Percentiles rank a stretch among this genome's conserved stretches.
phyloP scores from a whole-genome alignment of 1,140 invertebrate species.

The Penaeus chinensis region DNA sequence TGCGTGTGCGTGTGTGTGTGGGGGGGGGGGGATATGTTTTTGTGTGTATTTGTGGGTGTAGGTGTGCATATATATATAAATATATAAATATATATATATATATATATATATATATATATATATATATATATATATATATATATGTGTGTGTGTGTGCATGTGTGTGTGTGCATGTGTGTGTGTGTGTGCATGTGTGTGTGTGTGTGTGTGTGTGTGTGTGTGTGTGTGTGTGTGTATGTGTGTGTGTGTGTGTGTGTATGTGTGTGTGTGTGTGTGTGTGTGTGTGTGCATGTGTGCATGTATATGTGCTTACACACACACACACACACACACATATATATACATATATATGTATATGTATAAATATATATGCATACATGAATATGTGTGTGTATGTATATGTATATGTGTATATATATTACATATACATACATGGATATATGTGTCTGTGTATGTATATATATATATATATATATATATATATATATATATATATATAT shows the following conservation, averaged over 20 bases:
- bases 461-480: constrained; percentile 8
- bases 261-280: neutral
- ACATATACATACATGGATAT: constrained; percentile 23
- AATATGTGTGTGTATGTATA: neutral
- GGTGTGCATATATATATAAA: neutral
- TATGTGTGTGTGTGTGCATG: constrained; percentile 1
- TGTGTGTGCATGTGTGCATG: neutral
- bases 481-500: constrained; percentile 14
- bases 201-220: constrained; percentile 15
- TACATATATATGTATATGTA: neutral
- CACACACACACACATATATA: neutral
- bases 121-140: neutral
- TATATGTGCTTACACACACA: neutral
- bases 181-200: constrained; percentile 4
- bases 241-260: constrained; percentile 14
- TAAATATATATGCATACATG: neutral
- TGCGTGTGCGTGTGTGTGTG: neutral
- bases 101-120: neutral
- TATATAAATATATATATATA: neutral
- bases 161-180: neutral
- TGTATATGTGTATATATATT: constrained; percentile 18
- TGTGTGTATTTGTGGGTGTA: too few species aligned
- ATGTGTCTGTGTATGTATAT: constrained; percentile 14
- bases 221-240: constrained; percentile 10
- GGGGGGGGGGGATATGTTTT: too few species aligned